Evolutionary conservation across 2,888 invertebrate species (phyloP).

Genomic region (Stenolophus ochropezus): DNA sequence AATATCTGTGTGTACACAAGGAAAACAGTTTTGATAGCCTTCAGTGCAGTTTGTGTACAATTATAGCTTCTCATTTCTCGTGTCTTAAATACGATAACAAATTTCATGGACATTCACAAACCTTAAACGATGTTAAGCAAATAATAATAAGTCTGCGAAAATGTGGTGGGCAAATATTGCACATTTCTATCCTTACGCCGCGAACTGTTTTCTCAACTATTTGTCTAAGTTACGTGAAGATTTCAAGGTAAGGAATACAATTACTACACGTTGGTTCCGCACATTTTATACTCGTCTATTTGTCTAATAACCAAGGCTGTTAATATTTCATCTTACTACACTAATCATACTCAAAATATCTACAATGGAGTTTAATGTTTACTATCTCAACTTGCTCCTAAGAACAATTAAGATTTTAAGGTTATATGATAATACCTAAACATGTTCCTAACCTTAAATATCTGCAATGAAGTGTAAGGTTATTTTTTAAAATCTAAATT

Average conservation of each 20-base stretch:
- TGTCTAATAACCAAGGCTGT: neutral
- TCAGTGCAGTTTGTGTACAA: conserved; percentile 45
- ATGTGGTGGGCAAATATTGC: conserved; percentile 49
- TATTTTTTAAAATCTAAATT: too few species aligned
- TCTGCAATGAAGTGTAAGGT: too few species aligned
- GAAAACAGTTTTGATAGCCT: conserved; percentile 53
- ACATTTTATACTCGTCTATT: conserved; percentile 1
- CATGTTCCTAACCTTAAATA: too few species aligned
- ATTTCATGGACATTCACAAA: conserved; percentile 55
- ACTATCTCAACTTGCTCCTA: too few species aligned
- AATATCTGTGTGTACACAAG: conserved; percentile 66
- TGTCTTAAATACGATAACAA: conserved; percentile 57
- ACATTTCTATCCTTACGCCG: conserved; percentile 29
- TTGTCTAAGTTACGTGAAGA: conserved; percentile 50
- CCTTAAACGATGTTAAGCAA: conserved; percentile 56
- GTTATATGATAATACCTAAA: too few species aligned
- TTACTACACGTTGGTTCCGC: conserved; percentile 31
- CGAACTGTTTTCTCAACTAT: conserved; percentile 27
- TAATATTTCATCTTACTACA: neutral
- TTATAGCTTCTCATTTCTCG: conserved; percentile 46
- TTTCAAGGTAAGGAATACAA: conserved; percentile 56
- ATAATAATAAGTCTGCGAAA: conserved; percentile 56
- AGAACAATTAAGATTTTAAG: too few species aligned
- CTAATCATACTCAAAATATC: too few species aligned
- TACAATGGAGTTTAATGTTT: too few species aligned